These are phyloP conservation scores for Drosophila parvula DNA, from an alignment of 1,140 invertebrate species.

Conservation along the genomic window DNA sequence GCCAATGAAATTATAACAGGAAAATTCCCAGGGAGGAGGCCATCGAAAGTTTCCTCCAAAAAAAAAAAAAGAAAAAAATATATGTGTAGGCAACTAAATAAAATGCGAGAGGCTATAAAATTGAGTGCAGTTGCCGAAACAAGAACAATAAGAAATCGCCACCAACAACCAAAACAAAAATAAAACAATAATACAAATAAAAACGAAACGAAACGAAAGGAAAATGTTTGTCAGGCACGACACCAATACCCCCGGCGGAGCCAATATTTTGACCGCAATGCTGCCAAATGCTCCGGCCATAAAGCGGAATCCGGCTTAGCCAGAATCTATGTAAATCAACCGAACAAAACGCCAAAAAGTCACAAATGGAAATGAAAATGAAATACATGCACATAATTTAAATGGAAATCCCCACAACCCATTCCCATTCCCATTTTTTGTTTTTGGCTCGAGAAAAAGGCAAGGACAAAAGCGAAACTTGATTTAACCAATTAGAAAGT, in stretches of 20 bases:
- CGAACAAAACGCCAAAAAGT: constrained; percentile 46
- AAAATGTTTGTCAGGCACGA: constrained; percentile 72
- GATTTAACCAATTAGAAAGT: constrained; percentile 44
- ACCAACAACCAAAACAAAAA: constrained; percentile 2
- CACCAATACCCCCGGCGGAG: not conserved
- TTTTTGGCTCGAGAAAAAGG: not conserved
- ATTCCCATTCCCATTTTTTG: not conserved
- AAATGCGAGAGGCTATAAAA: constrained; percentile 73
- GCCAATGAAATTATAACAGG: constrained; percentile 76
- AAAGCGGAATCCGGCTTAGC: constrained; percentile 43
- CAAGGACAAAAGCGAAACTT: constrained; percentile 21
- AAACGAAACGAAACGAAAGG: constrained; percentile 7
- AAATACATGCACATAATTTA: constrained; percentile 71
- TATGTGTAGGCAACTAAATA: constrained; percentile 46
- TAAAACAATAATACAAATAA: constrained; percentile 8
- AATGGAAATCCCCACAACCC: constrained; percentile 19
- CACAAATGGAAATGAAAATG: constrained; percentile 58
- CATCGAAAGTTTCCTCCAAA: constrained; percentile 19
- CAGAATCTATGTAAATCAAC: constrained; percentile 42
- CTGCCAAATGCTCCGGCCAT: constrained; percentile 65
- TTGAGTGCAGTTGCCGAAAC: constrained; percentile 72
- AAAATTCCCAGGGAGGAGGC: constrained; percentile 18
- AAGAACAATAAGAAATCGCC: constrained; percentile 41
- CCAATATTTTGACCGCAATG: constrained; percentile 34
- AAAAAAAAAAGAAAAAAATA: not conserved